phyloP scores from a whole-genome alignment of 2,888 invertebrate species.

The Temnothorax ravouxi region DNA sequence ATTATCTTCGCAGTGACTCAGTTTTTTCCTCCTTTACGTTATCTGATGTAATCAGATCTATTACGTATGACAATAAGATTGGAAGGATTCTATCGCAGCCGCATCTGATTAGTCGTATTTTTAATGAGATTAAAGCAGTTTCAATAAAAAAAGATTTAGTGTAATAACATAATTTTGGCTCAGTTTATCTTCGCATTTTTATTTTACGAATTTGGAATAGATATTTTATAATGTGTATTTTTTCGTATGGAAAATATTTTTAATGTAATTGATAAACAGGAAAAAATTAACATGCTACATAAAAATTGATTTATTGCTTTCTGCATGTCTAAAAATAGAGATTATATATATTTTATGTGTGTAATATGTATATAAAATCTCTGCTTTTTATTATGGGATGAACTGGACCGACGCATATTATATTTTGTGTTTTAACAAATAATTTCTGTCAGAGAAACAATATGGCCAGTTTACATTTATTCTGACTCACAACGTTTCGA shows the following conservation, averaged over 20 bases:
- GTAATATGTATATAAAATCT: neutral
- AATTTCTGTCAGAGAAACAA: too few relatives aligned
- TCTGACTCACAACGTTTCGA: too few relatives aligned
- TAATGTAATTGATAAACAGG: neutral
- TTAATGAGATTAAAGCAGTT: neutral
- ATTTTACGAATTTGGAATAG: neutral
- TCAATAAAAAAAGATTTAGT: neutral
- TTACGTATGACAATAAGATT: neutral
- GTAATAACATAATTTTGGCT: neutral
- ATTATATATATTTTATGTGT: neutral
- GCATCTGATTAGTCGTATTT: neutral
- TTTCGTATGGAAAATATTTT: neutral
- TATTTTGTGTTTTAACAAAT: too few relatives aligned
- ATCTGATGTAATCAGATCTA: constrained; percentile 12
- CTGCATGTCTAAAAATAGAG: neutral
- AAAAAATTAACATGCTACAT: neutral
- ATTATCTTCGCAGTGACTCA: constrained; percentile 51
- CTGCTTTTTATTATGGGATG: too few relatives aligned
- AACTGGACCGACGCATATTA: too few relatives aligned
- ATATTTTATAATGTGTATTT: neutral
- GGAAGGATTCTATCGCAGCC: neutral
- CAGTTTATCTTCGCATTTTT: neutral
- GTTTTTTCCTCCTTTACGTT: neutral
- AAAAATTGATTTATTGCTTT: neutral
- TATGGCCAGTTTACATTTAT: too few relatives aligned